A percentile compares a stretch with the other conserved stretches of the same genome.
phyloP scores from a whole-genome alignment of 2,888 invertebrate species.

The Lepidonotus clava region DNA sequence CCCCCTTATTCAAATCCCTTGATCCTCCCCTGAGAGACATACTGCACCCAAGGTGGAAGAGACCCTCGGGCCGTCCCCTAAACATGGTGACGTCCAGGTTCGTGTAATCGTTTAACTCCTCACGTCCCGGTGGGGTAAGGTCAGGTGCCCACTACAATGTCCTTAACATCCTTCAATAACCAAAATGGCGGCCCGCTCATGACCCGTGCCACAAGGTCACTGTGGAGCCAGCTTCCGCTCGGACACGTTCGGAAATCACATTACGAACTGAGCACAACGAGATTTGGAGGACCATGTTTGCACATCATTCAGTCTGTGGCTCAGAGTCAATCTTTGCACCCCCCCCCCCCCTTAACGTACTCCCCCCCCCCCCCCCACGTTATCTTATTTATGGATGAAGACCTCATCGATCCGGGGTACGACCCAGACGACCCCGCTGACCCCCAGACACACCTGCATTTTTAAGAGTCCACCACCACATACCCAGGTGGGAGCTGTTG shows the following conservation, averaged over 20 bases:
- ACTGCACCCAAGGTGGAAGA: no score
- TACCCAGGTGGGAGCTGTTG: background rate
- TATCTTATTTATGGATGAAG: background rate
- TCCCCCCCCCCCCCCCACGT: background rate
- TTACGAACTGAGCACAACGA: no score
- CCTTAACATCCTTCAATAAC: background rate
- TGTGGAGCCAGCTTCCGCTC: background rate
- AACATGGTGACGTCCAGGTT: no score
- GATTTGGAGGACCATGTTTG: no score
- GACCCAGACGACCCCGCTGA: background rate
- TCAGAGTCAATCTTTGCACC: no score
- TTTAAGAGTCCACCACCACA: background rate
- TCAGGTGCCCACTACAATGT: no score
- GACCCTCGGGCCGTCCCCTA: no score
- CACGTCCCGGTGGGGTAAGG: no score
- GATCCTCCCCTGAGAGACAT: no score
- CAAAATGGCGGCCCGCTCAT: background rate
- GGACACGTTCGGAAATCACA: background rate
- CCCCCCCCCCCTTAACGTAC: background rate
- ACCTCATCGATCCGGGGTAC: background rate
- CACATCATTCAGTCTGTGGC: no score
- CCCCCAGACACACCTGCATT: background rate
- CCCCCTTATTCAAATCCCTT: no score
- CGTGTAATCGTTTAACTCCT: background rate
- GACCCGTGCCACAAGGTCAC: background rate